Conservation (phyloP, 2,888 invertebrate species). For the Eumacrocentrus americanus region DNA sequence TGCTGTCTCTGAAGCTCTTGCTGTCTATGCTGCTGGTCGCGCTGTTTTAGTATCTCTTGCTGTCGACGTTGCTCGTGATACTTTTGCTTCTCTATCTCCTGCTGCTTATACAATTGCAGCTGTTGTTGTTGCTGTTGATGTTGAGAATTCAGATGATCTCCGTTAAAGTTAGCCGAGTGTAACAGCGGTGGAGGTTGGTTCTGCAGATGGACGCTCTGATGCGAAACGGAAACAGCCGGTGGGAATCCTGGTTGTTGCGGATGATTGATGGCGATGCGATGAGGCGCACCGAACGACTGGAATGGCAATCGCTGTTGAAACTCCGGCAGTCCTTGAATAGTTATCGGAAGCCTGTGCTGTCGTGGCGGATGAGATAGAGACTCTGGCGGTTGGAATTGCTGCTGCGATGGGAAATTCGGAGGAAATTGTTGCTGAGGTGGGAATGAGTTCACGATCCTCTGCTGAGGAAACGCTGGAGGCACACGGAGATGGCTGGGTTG, state of each 20-base stretch:
- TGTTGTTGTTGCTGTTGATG: conserved; percentile 33
- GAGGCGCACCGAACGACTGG: conserved; percentile 56
- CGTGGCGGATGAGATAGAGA: conserved; percentile 37
- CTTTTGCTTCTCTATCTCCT: conserved; percentile 45
- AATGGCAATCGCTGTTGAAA: conserved; percentile 54
- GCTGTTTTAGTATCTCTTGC: conserved; percentile 44
- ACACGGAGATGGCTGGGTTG: conserved; percentile 48
- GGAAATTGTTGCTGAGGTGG: conserved; percentile 55
- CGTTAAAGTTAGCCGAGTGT: conserved; percentile 37
- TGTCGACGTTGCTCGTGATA: conserved; percentile 40
- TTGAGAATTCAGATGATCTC: conserved; percentile 32
- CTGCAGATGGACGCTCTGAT: conserved; percentile 51
- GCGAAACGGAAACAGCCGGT: conserved; percentile 47
- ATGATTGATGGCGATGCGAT: conserved; percentile 56
- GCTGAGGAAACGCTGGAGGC: conserved; percentile 57
- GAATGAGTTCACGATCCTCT: conserved; percentile 58
- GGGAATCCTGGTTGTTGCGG: conserved; percentile 52
- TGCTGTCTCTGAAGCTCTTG: conserved; percentile 49
- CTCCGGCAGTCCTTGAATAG: conserved; percentile 56
- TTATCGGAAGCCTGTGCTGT: conserved; percentile 52
- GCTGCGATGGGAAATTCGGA: conserved; percentile 39
- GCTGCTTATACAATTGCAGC: conserved; percentile 39
- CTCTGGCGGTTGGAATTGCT: conserved; percentile 37
- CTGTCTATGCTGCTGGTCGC: conserved; percentile 25
- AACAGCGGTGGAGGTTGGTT: conserved; percentile 41